Evolutionary conservation across 2,113 vertebrate species (phyloP).

Genomic region (Podarcis cretensis): DNA sequence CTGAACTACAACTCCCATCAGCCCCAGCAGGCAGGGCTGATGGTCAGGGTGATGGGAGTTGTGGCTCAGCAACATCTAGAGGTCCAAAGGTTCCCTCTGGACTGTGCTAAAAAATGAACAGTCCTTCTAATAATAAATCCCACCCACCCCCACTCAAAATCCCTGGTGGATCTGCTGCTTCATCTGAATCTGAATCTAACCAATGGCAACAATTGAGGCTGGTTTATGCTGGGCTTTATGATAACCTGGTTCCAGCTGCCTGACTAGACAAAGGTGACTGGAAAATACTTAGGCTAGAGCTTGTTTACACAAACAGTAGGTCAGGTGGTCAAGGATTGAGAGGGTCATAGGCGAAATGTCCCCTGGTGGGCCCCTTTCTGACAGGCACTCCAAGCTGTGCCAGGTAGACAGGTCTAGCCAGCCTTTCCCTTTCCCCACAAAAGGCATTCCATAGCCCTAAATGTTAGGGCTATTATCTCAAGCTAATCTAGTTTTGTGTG

Average conservation of each 20-base stretch:
- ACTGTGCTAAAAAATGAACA: too few relatives aligned
- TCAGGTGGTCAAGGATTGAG: background rate
- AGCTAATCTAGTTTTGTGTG: background rate
- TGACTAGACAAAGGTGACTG: too few relatives aligned
- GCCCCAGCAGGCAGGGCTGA: too few relatives aligned
- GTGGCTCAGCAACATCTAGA: too few relatives aligned
- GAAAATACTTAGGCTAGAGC: background rate
- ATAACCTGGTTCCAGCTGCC: background rate
- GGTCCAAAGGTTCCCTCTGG: too few relatives aligned
- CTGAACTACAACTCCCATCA: too few relatives aligned
- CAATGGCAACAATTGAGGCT: background rate
- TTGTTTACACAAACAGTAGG: background rate
- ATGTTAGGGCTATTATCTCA: background rate
- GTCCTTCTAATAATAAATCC: background rate
- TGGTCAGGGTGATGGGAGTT: too few relatives aligned
- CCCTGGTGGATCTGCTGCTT: background rate
- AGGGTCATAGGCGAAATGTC: background rate
- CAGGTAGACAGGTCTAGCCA: background rate
- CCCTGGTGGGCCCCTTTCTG: background rate
- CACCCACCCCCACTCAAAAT: background rate
- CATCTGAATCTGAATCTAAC: background rate
- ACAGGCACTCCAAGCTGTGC: background rate
- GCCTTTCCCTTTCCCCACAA: background rate
- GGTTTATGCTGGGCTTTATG: background rate
- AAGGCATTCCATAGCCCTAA: background rate